Percentiles rank a stretch among this genome's conserved stretches.
These are phyloP conservation scores for Heteromyza rotundicornis DNA, from an alignment of 2,888 invertebrate genomes.

Conservation along the genomic window DNA sequence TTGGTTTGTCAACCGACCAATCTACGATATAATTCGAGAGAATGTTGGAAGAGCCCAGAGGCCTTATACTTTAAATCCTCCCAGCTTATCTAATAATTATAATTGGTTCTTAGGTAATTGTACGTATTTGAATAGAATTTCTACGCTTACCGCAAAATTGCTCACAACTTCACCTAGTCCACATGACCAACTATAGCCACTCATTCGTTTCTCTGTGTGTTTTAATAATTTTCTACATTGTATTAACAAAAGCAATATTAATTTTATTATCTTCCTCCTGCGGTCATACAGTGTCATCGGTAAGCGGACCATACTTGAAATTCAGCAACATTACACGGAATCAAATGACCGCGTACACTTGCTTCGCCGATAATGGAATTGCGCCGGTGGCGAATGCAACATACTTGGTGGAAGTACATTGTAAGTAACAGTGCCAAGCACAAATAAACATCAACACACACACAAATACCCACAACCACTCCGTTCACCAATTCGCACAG, in stretches of 20 bases:
- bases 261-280: background rate
- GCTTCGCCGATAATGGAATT: conserved; percentile 83
- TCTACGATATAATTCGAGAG: too few species aligned
- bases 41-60: too few species aligned
- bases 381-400: conserved; percentile 81
- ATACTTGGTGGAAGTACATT: conserved; percentile 86
- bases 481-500: background rate
- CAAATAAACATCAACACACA: too few species aligned
- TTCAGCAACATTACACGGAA: conserved; percentile 75
- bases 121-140: too few species aligned
- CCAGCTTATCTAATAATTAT: too few species aligned
- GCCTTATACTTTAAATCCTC: too few species aligned
- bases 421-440: conserved; percentile 68
- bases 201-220: too few species aligned
- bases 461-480: background rate
- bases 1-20: too few species aligned
- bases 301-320: conserved; percentile 78
- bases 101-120: too few species aligned
- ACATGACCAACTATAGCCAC: background rate
- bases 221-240: too few species aligned
- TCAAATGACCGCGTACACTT: conserved; percentile 78
- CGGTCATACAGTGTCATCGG: conserved; percentile 74
- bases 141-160: too few species aligned
- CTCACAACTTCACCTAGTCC: too few species aligned
- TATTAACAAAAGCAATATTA: background rate